phyloP scores from a whole-genome alignment of 2,888 invertebrate genomes.

The Corythucha ciliata region DNA sequence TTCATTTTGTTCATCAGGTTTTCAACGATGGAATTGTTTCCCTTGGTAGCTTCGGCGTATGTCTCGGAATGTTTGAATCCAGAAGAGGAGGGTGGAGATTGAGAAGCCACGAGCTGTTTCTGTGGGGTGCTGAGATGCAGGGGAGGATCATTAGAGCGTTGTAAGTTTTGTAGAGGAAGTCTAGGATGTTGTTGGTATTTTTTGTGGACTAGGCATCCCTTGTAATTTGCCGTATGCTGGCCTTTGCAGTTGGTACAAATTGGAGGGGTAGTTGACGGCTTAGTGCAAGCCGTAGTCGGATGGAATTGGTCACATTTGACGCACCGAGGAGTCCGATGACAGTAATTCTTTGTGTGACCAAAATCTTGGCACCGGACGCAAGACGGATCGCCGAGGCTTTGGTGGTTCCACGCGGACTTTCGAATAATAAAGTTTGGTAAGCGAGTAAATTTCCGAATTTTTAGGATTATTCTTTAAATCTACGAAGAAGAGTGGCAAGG shows the following conservation, averaged over 20 bases:
- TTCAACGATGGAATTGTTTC: too few relatives aligned
- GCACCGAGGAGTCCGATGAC: constrained; percentile 1
- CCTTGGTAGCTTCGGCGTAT: too few relatives aligned
- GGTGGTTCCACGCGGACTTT: constrained; percentile 11
- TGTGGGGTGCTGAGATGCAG: too few relatives aligned
- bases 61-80: too few relatives aligned
- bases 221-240: constrained; percentile 4
- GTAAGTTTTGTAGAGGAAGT: constrained; percentile 5
- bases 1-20: constrained; percentile 14
- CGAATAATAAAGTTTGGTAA: too few relatives aligned
- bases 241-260: constrained; percentile 7
- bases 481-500: too few relatives aligned
- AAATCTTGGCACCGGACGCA: constrained; percentile 8
- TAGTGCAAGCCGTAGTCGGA: neutral
- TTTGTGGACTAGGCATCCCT: constrained; percentile 8
- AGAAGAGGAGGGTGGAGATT: too few relatives aligned
- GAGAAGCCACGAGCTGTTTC: too few relatives aligned
- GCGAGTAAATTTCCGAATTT: too few relatives aligned
- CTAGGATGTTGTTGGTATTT: too few relatives aligned
- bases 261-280: neutral
- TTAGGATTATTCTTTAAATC: too few relatives aligned
- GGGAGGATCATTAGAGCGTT: neutral
- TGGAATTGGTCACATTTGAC: constrained; percentile 9
- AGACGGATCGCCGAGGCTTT: neutral
- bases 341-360: constrained; percentile 12